Percentiles rank a stretch among this genome's conserved stretches.
phyloP scores from a whole-genome alignment of 2,797 vertebrate species.

The Anguilla marmorata region DNA sequence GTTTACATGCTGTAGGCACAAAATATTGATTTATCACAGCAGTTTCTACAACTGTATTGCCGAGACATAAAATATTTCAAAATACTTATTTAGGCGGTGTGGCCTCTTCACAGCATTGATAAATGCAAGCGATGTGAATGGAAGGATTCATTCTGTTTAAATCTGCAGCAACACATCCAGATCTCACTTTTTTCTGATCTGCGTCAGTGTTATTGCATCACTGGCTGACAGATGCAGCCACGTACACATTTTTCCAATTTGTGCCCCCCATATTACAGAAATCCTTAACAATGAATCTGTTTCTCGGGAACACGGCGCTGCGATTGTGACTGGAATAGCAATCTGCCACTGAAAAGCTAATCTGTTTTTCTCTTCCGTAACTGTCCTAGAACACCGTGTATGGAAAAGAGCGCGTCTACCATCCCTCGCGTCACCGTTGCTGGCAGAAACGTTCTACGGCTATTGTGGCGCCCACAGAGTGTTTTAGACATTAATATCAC shows the following conservation, averaged over 20 bases:
- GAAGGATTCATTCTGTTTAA: neutral
- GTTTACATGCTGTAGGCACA: neutral
- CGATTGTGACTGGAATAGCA: conserved; percentile 22
- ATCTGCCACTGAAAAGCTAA: conserved; percentile 14
- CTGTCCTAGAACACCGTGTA: conserved; percentile 61
- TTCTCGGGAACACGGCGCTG: conserved; percentile 25
- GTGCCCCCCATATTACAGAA: neutral
- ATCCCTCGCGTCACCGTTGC: conserved; percentile 66
- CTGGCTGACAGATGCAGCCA: neutral
- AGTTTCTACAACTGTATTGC: neutral
- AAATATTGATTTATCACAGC: neutral
- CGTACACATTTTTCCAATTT: neutral
- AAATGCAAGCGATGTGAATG: neutral
- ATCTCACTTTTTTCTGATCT: neutral
- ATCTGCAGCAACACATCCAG: neutral
- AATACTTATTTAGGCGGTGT: neutral
- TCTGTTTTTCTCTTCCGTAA: conserved; percentile 45
- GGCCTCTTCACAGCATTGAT: neutral
- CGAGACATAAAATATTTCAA: neutral
- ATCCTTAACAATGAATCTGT: conserved; percentile 11
- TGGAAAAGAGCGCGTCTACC: conserved; percentile 55
- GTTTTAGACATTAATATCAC: conserved; percentile 50
- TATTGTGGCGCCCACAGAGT: conserved; percentile 47
- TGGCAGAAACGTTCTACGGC: conserved; percentile 57
- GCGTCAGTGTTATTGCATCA: neutral